Evolutionary conservation across 2,797 vertebrate species (phyloP).

Genomic region (Telmatherina bonti): DNA sequence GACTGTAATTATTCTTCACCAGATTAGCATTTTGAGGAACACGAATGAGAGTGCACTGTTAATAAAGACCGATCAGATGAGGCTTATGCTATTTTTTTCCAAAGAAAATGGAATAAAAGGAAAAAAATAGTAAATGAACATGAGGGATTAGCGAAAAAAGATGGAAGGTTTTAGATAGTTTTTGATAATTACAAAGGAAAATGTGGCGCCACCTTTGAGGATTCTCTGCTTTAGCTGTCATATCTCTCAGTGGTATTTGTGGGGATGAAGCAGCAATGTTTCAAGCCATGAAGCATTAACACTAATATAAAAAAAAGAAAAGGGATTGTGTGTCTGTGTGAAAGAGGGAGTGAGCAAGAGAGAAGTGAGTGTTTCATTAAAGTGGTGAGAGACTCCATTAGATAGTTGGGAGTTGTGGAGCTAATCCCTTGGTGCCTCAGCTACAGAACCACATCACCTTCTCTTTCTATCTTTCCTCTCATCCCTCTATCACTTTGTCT

Average conservation of each 20-base stretch:
- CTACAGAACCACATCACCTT: slow-evolving; percentile 53
- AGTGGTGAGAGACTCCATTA: slow-evolving; percentile 60
- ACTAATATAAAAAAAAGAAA: neutral
- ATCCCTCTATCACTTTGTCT: slow-evolving; percentile 73
- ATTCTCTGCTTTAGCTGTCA: slow-evolving; percentile 6
- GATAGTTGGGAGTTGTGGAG: slow-evolving; percentile 58
- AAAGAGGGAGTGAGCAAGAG: neutral
- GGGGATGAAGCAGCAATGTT: neutral
- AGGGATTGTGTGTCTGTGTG: slow-evolving; percentile 1
- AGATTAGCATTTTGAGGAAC: slow-evolving; percentile 63
- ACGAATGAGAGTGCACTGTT: slow-evolving; percentile 41
- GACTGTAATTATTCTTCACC: slow-evolving; percentile 58
- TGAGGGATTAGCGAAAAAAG: neutral
- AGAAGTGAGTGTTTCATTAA: slow-evolving; percentile 48
- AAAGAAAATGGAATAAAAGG: slow-evolving; percentile 13
- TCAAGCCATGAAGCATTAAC: slow-evolving; percentile 5
- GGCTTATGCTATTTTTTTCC: slow-evolving; percentile 30
- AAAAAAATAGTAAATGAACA: neutral
- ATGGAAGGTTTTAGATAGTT: neutral
- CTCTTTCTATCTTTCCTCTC: slow-evolving; percentile 41
- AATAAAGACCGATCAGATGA: slow-evolving; percentile 70
- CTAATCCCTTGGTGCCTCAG: slow-evolving; percentile 66
- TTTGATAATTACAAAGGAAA: slow-evolving; percentile 23
- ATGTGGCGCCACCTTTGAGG: neutral
- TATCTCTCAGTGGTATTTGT: neutral